A percentile compares a stretch with the other conserved stretches of the same genome.
These are phyloP conservation scores for Synanthedon tipuliformis DNA, from an alignment of 2,888 invertebrate species.

Conservation along the genomic window DNA sequence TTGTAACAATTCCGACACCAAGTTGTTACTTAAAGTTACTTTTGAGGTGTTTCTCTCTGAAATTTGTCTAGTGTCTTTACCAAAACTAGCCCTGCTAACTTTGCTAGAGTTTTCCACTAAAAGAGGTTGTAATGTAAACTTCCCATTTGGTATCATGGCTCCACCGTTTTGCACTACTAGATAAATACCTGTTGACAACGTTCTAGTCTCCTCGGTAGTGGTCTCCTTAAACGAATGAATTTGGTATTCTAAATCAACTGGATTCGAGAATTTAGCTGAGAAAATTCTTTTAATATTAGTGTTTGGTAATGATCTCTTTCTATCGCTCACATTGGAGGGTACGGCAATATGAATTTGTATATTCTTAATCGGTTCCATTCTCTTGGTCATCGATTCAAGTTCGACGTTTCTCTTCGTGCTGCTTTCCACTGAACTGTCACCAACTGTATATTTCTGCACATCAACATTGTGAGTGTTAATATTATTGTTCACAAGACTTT, in stretches of 20 bases:
- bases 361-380: conserved; percentile 3
- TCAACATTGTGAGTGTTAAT: not conserved
- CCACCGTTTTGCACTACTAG: conserved; percentile 28
- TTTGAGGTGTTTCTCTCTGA: not conserved
- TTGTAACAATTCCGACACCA: conserved; percentile 27
- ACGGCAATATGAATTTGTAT: conserved; percentile 48
- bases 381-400: not conserved
- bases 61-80: not conserved
- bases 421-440: conserved; percentile 15
- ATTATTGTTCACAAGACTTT: not conserved
- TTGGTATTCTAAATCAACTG: conserved; percentile 49
- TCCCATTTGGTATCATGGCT: conserved; percentile 14
- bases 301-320: conserved; percentile 27
- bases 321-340: conserved; percentile 18
- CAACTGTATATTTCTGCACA: not conserved
- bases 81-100: not conserved
- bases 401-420: not conserved
- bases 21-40: conserved; percentile 31
- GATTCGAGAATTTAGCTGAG: conserved; percentile 38
- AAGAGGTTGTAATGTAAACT: conserved; percentile 28
- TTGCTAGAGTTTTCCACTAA: conserved; percentile 1
- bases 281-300: conserved; percentile 36
- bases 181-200: conserved; percentile 33
- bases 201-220: conserved; percentile 4
- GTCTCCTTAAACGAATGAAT: conserved; percentile 29